Evolutionary conservation across 1,140 invertebrate species (phyloP).

Genomic region (Tetraneura akinire): DNA sequence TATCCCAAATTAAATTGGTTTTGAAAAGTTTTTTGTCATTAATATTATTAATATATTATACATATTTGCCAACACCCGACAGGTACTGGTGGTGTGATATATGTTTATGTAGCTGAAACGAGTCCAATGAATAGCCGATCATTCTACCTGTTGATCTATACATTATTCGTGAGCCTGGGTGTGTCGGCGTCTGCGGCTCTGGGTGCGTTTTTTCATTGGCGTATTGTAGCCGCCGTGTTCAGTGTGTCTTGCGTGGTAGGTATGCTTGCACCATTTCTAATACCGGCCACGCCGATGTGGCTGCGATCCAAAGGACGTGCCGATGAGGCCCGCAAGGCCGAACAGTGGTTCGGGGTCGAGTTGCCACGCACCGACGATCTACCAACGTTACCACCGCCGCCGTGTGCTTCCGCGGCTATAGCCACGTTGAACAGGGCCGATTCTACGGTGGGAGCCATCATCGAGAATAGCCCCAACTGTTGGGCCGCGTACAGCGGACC

Average conservation of each 20-base stretch:
- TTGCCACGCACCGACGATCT: constrained; percentile 54
- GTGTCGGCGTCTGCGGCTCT: constrained; percentile 64
- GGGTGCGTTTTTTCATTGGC: constrained; percentile 65
- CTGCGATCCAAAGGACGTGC: constrained; percentile 53
- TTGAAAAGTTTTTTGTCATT: too few species aligned
- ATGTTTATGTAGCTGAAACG: constrained; percentile 41
- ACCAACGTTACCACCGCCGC: neutral
- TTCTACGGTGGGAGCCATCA: neutral
- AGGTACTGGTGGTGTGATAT: constrained; percentile 28
- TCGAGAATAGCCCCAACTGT: neutral
- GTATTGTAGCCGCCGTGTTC: constrained; percentile 64
- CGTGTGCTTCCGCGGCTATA: constrained; percentile 47
- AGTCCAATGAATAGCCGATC: constrained; percentile 5
- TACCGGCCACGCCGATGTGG: constrained; percentile 67
- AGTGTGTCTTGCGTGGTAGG: constrained; percentile 59
- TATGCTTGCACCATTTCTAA: constrained; percentile 55
- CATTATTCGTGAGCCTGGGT: constrained; percentile 44
- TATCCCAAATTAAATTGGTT: too few species aligned
- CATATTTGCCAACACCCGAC: too few species aligned
- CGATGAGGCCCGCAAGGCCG: constrained; percentile 54
- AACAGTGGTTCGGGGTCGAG: constrained; percentile 52
- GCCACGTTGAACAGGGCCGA: constrained; percentile 3
- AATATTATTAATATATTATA: too few species aligned
- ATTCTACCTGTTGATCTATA: constrained; percentile 33
- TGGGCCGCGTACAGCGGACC: constrained; percentile 35